Base-by-base conservation (phyloP, 2,888 invertebrate genomes). In the Timema cristinae region DNA sequence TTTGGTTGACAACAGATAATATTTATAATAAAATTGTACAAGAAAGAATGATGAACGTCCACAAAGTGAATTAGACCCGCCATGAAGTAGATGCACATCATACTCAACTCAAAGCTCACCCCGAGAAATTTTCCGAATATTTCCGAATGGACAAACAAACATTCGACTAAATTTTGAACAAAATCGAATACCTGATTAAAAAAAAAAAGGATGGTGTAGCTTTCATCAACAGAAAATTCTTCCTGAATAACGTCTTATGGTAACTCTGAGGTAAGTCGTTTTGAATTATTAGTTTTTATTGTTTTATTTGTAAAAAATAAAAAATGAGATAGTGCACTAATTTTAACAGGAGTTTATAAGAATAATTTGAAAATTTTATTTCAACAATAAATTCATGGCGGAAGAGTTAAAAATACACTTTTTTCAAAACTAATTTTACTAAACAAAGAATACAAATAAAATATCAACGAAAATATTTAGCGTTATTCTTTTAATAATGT, bases 171-270 rank as follows among this genome's bases (percentile, higher is more conserved):
- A 54, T 54, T 2, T 54, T 54, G n/a, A 54, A 54, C 11, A 13
- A 54, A 54, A 54, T 54, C 1, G 54, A 54, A n/a, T 54, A 54
- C n/a, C 54, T 1, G 54, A 54, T 54, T 13, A 2, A 13, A 54
- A 54, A 54, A 54, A 54, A 54, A n/a, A n/a, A n/a, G n/a, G n/a
- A 54, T 54, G 54, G 11, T 54, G 54, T 54, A 54, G 4, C 54
- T 54, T 54, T 54, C 54, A 54, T n/a, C 54, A 54, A 11, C 54
- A 54, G 54, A 11, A 54, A 54, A 54, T 54, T 54, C 54, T 54
- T 54, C 54, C 54, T 2, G 54, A 54, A 54, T 1, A 54, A 54
- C 54, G 54, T 11, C n/a, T 54, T 54, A n/a, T 13, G 11, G 54
- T 54, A 54, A 54, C 54, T 52, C 52, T 54, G n/a, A 13, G n/a